Conservation (phyloP, 2,113 vertebrate genomes). For the Passer montanus region DNA sequence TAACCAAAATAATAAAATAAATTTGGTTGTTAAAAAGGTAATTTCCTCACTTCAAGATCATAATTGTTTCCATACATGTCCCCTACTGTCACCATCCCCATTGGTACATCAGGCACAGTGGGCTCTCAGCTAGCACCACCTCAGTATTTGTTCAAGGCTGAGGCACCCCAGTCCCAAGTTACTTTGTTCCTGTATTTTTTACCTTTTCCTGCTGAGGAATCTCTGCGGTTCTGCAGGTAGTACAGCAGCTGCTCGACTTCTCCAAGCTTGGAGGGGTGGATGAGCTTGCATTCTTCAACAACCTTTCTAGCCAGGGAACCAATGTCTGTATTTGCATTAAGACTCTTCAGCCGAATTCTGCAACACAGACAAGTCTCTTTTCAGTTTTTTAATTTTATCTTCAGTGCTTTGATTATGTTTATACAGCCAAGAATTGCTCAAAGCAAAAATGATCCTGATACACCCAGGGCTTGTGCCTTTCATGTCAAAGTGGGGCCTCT, state of each 20-base stretch:
- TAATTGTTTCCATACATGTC: background rate
- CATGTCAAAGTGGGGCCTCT: background rate
- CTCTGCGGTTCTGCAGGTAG: slow-evolving; percentile 92
- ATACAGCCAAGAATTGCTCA: background rate
- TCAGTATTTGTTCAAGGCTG: background rate
- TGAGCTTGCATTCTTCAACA: slow-evolving; percentile 95
- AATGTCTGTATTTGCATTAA: slow-evolving; percentile 91
- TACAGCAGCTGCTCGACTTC: slow-evolving; percentile 95
- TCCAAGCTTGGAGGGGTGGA: slow-evolving; percentile 86
- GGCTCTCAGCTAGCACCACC: background rate
- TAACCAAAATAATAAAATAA: background rate
- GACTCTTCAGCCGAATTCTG: slow-evolving; percentile 96
- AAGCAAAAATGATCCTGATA: background rate
- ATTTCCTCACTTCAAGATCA: background rate
- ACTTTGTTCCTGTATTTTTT: background rate
- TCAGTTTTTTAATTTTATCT: background rate
- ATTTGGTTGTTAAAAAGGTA: background rate
- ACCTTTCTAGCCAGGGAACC: slow-evolving; percentile 91
- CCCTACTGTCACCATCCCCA: background rate
- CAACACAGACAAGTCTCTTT: background rate
- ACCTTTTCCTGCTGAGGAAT: slow-evolving; percentile 77
- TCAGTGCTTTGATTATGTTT: background rate
- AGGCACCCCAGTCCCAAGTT: background rate
- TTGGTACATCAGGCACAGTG: background rate
- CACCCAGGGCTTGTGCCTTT: background rate